These are phyloP conservation scores for Natrix natrix DNA, from an alignment of 2,797 vertebrate genomes.

Conservation along the genomic window DNA sequence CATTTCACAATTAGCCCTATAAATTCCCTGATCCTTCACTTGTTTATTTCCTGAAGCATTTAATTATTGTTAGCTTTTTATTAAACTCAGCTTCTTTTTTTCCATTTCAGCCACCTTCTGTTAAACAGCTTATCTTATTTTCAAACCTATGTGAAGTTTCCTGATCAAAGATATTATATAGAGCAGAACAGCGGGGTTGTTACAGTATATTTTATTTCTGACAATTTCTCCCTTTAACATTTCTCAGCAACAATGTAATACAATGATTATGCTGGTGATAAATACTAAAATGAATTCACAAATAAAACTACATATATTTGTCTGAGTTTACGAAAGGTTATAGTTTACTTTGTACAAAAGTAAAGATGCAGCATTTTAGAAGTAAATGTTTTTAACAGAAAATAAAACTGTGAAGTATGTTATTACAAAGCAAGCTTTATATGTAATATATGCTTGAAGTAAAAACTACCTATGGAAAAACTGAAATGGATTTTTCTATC, in stretches of 20 bases:
- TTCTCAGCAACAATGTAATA: not conserved
- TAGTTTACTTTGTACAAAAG: constrained; percentile 5
- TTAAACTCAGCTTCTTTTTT: not conserved
- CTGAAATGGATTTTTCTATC: not conserved
- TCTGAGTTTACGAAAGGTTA: not conserved
- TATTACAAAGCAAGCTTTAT: constrained; percentile 18
- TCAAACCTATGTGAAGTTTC: not conserved
- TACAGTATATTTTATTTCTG: not conserved
- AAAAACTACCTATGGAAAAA: constrained; percentile 12
- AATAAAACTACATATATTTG: not conserved
- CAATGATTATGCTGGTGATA: not conserved
- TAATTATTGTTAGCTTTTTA: not conserved
- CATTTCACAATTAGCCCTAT: not conserved
- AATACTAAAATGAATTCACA: not conserved
- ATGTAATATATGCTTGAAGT: not conserved
- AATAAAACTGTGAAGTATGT: not conserved
- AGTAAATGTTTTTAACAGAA: not conserved
- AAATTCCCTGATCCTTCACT: not conserved
- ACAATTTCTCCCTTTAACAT: not conserved
- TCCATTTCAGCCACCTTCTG: not conserved
- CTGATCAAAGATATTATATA: not conserved
- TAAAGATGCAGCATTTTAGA: constrained; percentile 5
- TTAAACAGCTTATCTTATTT: not conserved
- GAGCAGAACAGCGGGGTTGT: not conserved
- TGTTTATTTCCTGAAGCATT: not conserved